Evolutionary conservation across 2,888 invertebrate species (phyloP), one percentile per base, ranked within the genome.

Genomic region (Coenonympha arcania): DNA sequence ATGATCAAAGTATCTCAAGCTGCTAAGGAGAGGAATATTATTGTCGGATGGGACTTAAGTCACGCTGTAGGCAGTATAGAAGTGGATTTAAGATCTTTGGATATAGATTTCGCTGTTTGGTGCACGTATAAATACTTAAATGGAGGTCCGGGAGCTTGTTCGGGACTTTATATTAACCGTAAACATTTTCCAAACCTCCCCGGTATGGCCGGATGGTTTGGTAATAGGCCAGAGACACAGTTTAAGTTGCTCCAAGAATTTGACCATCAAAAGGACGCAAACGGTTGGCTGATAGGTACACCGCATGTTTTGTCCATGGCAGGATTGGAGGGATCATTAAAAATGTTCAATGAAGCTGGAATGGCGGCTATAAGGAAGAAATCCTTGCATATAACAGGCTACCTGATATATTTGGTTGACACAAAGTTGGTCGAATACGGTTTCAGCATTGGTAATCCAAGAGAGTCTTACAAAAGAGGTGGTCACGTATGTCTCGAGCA

Each of bases 61-160:
- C 84, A 84, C 16, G 81, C 74, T 0, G 69, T 73, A 5, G 84
- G 84, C 0, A 69, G 69, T 2, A 53, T 83, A 2, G 76, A 79
- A 54, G 61, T 82, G 0, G 69, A 83, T 63, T 57, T 84, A 3
- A 76, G 75, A 31, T 58, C 66, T 11, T n/a, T 80, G 2, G 76
- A 82, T 48, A 62, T 70, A 15, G 84, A 84, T 56, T 84, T 83
- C 51, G 84, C 82, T 0, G 61, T 83, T 4, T 83, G 83, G 84
- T 83, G 82, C 48, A 83, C 79, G 2, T 84, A 84, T 43, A 84
- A 84, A 59, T 83, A 84, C 43, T 53, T 84, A 13, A 83, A 82
- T 42, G 83, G 81, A 0, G 84, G 84, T 0, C 83, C 83, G 0
- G 83, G 84, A 0, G 70, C 81, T 0, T 24, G 69, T 0, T 73